Conservation (phyloP, 2,888 invertebrate species). For the Tridacna crocea region DNA sequence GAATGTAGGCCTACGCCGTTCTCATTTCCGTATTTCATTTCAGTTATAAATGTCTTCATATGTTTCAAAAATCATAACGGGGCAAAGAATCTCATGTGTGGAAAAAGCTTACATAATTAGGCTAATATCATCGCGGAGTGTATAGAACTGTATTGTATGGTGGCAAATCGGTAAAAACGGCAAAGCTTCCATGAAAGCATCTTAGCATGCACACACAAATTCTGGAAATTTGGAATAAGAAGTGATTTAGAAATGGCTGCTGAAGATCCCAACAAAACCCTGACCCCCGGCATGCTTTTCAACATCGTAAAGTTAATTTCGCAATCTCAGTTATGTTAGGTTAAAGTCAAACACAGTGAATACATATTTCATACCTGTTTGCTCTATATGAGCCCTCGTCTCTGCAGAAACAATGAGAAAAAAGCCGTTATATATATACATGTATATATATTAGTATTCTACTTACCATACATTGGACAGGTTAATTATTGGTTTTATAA, state of each 20-base stretch:
- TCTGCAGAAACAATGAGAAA: neutral
- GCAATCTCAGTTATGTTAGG: neutral
- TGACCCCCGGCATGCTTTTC: too few relatives aligned
- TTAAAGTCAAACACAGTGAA: neutral
- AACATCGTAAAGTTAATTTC: too few relatives aligned
- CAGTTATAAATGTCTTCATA: neutral
- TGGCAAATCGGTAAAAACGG: too few relatives aligned
- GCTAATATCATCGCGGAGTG: too few relatives aligned
- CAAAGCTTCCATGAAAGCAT: neutral
- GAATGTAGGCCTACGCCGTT: neutral
- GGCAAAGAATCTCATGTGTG: too few relatives aligned
- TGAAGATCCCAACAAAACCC: too few relatives aligned
- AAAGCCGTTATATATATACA: neutral
- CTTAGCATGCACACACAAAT: neutral
- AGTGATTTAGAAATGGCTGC: neutral
- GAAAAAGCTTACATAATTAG: too few relatives aligned
- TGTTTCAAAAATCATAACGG: too few relatives aligned
- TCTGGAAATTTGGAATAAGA: neutral
- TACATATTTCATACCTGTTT: neutral
- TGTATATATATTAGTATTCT: too few relatives aligned
- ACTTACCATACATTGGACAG: too few relatives aligned
- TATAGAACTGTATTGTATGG: too few relatives aligned
- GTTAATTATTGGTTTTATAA: too few relatives aligned
- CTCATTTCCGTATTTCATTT: neutral
- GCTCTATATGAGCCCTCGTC: slow-evolving; percentile 2